A percentile compares a stretch with the other conserved stretches of the same genome.
Evolutionary conservation across 2,797 vertebrate genomes (phyloP).

Genomic region (Myiotriccus ornatus): DNA sequence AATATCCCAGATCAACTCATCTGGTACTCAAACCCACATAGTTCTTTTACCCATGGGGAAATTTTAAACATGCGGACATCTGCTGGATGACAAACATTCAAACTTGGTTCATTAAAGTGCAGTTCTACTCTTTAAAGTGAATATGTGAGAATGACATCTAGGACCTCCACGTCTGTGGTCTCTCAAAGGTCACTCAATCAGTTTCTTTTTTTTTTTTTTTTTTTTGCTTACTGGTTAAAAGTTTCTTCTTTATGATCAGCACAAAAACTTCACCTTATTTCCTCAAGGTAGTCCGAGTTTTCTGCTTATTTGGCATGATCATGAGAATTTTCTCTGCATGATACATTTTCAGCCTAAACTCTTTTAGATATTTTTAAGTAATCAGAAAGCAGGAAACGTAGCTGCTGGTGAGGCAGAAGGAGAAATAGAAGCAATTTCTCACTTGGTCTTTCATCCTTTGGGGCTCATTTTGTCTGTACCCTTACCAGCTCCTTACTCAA

Average conservation of each 20-base stretch:
- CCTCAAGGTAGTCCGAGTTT: background rate
- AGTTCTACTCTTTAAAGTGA: background rate
- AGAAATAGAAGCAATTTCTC: background rate
- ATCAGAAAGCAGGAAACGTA: background rate
- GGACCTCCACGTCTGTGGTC: background rate
- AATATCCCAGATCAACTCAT: background rate
- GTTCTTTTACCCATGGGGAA: conserved; percentile 9
- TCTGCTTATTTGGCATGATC: background rate
- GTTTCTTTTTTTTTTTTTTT: background rate
- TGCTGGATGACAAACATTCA: background rate
- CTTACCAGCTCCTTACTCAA: background rate
- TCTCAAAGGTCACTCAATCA: background rate
- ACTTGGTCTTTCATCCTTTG: background rate
- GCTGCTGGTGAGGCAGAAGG: background rate
- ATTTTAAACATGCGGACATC: background rate
- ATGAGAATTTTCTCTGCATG: background rate
- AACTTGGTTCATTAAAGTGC: background rate
- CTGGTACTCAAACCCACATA: background rate
- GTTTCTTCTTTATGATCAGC: background rate
- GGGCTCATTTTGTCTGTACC: background rate
- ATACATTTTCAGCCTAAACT: background rate
- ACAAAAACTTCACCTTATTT: background rate
- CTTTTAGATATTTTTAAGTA: background rate
- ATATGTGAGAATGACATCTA: background rate
- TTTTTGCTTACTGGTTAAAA: background rate